Evolutionary conservation across 1,140 invertebrate genomes (phyloP).

Genomic region (Myzus persicae): DNA sequence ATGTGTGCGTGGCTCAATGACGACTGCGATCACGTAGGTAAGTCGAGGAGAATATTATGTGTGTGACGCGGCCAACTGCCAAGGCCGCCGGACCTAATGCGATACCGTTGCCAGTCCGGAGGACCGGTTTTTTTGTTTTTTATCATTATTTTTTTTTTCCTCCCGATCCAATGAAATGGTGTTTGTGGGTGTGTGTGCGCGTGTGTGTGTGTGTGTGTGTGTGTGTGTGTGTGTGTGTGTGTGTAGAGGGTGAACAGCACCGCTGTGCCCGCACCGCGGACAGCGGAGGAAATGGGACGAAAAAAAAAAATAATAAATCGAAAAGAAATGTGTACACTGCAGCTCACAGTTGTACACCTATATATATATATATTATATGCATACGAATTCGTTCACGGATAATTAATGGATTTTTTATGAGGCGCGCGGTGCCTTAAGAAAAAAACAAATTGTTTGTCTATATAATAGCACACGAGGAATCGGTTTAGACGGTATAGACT

Average conservation of each 20-base stretch:
- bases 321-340: neutral
- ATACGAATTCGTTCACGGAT: conserved; percentile 4
- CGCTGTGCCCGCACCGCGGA: neutral
- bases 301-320: no score
- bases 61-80: conserved; percentile 29
- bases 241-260: neutral
- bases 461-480: no score
- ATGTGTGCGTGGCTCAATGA: neutral
- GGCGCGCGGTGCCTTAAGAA: neutral
- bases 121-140: conserved; percentile 27
- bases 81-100: neutral
- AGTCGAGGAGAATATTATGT: neutral
- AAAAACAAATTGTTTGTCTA: neutral
- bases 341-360: no score
- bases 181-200: neutral
- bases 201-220: neutral
- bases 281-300: neutral
- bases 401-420: conserved; percentile 41
- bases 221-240: neutral
- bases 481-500: conserved; percentile 15
- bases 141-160: neutral
- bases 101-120: conserved; percentile 16
- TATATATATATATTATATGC: neutral
- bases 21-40: conserved; percentile 29
- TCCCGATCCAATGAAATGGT: neutral